These are phyloP conservation scores for Philotrypesis tridentata DNA, from an alignment of 1,140 invertebrate genomes.

Conservation along the genomic window DNA sequence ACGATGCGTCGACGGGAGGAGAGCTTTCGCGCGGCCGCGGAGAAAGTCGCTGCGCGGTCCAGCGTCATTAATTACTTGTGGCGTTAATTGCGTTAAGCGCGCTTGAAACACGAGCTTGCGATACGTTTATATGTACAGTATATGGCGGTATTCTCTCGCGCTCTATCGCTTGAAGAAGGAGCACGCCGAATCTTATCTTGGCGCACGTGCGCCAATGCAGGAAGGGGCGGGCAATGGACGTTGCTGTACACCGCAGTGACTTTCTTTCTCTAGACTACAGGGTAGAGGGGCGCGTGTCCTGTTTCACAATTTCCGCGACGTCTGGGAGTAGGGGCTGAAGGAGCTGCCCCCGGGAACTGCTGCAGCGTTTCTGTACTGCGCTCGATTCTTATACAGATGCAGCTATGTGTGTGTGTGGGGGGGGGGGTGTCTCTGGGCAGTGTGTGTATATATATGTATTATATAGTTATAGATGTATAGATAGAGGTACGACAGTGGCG, in stretches of 20 bases:
- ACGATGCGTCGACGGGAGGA: no score
- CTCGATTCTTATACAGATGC: conserved; percentile 36
- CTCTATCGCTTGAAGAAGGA: background rate
- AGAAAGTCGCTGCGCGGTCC: no score
- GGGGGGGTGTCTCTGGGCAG: no score
- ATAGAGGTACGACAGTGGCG: background rate
- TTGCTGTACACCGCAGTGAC: conserved; percentile 11
- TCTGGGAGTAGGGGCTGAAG: background rate
- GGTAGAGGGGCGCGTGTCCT: conserved; percentile 4
- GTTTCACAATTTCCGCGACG: conserved; percentile 39
- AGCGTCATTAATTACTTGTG: no score
- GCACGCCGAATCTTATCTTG: conserved; percentile 19
- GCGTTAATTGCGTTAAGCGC: no score
- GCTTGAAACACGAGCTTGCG: background rate
- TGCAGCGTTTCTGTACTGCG: background rate
- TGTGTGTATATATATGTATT: background rate
- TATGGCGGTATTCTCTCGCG: background rate
- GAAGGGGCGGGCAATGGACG: no score
- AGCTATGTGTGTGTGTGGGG: background rate
- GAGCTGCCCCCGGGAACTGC: background rate
- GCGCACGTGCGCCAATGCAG: conserved; percentile 32
- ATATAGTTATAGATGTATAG: background rate
- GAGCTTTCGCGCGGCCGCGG: no score
- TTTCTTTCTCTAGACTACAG: conserved; percentile 17
- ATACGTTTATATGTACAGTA: background rate